These are phyloP conservation scores for Drosophila mojavensis DNA, from an alignment of 1,140 invertebrate species.

Conservation along the genomic window DNA sequence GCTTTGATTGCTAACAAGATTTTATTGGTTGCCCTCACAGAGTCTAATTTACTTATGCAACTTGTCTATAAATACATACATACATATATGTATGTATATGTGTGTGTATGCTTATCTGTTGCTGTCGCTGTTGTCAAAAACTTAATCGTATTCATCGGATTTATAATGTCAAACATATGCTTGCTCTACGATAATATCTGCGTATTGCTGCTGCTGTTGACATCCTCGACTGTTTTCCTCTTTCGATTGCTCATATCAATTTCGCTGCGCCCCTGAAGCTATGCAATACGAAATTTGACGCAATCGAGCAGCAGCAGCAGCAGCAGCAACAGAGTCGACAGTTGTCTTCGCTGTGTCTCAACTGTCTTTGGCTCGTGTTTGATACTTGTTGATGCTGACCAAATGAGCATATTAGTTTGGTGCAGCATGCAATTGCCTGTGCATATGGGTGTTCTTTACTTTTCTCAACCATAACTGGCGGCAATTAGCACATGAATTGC, in stretches of 20 bases:
- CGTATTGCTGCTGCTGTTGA: not conserved
- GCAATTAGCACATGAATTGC: too few relatives aligned
- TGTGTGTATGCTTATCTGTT: not conserved
- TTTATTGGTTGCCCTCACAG: conserved; percentile 38
- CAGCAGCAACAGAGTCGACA: not conserved
- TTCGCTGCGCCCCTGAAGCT: conserved; percentile 4
- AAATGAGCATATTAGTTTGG: too few relatives aligned
- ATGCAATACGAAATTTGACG: not conserved
- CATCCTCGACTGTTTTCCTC: not conserved
- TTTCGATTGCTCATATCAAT: conserved; percentile 22
- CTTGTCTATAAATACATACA: too few relatives aligned
- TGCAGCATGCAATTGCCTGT: too few relatives aligned
- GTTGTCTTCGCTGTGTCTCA: not conserved
- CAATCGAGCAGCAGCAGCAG: conserved; percentile 15
- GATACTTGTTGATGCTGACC: too few relatives aligned
- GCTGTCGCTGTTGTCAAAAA: not conserved
- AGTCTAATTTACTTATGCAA: conserved; percentile 19
- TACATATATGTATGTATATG: not conserved
- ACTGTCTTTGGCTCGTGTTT: not conserved
- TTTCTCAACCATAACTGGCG: too few relatives aligned
- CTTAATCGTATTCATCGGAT: not conserved
- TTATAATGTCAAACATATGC: not conserved
- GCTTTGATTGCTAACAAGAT: conserved; percentile 58
- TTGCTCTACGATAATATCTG: not conserved
- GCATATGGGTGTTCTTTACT: too few relatives aligned